phyloP scores from a whole-genome alignment of 2,797 vertebrate species.

The Synaphobranchus kaupii region DNA sequence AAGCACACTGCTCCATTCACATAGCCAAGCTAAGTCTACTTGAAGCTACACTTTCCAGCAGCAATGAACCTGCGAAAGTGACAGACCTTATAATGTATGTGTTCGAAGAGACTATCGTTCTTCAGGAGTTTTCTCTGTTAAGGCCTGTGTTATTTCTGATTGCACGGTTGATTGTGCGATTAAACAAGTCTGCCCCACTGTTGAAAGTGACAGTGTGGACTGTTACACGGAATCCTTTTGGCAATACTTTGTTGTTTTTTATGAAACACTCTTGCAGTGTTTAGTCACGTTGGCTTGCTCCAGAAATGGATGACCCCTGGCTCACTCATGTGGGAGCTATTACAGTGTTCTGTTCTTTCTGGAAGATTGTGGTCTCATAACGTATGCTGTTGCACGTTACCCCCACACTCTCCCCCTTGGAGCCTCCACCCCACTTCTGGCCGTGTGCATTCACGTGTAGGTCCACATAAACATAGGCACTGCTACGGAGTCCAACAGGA shows the following conservation, averaged over 20 bases:
- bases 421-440: constrained; percentile 25
- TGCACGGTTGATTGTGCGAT: background rate
- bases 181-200: background rate
- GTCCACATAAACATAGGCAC: constrained; percentile 51
- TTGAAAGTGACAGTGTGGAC: background rate
- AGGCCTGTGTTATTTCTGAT: constrained; percentile 2
- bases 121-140: background rate
- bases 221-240: background rate
- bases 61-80: background rate
- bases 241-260: background rate
- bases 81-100: background rate
- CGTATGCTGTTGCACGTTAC: background rate
- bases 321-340: background rate
- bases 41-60: background rate
- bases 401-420: background rate
- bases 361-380: background rate
- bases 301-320: background rate
- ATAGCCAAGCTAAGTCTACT: background rate
- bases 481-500: constrained; percentile 59
- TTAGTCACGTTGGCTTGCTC: constrained; percentile 12
- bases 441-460: constrained; percentile 38
- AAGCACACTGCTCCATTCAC: background rate
- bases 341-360: background rate
- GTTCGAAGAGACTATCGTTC: background rate
- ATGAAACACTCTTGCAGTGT: background rate